phyloP scores from a whole-genome alignment of 2,797 vertebrate species.

The Mormyrus hasselquistii region DNA sequence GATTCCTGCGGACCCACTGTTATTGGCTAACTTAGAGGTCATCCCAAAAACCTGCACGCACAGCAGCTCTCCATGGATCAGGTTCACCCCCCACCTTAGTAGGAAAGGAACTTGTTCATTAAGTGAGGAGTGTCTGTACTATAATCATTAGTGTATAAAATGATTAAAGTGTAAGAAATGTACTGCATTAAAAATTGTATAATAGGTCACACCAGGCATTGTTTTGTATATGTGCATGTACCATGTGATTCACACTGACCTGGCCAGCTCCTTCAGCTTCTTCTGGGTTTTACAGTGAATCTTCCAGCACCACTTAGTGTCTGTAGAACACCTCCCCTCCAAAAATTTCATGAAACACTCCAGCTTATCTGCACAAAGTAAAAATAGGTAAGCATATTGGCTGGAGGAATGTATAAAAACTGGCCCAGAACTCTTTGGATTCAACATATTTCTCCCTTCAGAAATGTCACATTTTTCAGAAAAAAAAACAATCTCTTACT shows the following conservation, averaged over 20 bases:
- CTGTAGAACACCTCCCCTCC: conserved; percentile 78
- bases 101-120: neutral
- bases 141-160: neutral
- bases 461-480: neutral
- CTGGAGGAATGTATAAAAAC: neutral
- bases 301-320: conserved; percentile 95
- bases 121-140: neutral
- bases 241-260: conserved; percentile 53
- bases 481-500: neutral
- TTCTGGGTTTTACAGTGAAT: conserved; percentile 98
- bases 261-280: conserved; percentile 89
- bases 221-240: neutral
- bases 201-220: too few species aligned
- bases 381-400: neutral
- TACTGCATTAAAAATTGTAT: neutral
- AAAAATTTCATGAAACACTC: conserved; percentile 81
- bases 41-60: neutral
- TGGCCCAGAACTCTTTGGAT: neutral
- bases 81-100: neutral
- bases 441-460: neutral
- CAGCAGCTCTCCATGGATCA: neutral
- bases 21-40: neutral
- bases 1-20: neutral
- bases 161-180: neutral
- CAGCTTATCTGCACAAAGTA: conserved; percentile 69